A percentile compares a stretch with the other conserved stretches of the same genome.
These are phyloP conservation scores for Oreochromis aureus DNA, from an alignment of 2,113 vertebrate species.

Conservation along the genomic window DNA sequence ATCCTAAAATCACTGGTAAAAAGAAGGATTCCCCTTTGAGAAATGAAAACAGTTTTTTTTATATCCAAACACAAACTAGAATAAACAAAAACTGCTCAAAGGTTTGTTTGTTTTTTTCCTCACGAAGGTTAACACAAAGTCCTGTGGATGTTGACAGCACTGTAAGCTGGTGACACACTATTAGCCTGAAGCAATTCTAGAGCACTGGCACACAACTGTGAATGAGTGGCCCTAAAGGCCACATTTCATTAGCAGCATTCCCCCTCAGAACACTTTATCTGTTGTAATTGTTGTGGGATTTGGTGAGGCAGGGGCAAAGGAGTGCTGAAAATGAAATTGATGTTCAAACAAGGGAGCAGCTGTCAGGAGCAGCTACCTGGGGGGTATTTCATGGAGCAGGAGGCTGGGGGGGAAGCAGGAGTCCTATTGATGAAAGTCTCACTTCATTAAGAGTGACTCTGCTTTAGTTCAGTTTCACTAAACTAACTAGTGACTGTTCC, in stretches of 20 bases:
- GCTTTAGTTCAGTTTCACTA: background rate
- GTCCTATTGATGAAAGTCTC: conserved; percentile 19
- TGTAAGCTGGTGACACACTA: background rate
- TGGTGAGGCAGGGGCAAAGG: conserved; percentile 28
- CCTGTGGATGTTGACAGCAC: background rate
- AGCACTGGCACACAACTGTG: conserved; percentile 23
- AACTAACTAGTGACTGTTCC: conserved; percentile 16
- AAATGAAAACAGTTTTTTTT: background rate
- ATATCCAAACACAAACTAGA: background rate
- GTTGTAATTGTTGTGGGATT: conserved; percentile 63
- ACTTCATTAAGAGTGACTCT: conserved; percentile 20
- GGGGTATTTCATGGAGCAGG: background rate
- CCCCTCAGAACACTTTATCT: conserved; percentile 41
- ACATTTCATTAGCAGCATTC: conserved; percentile 54
- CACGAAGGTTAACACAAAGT: background rate
- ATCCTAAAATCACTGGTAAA: background rate
- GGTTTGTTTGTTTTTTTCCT: background rate
- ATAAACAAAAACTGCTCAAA: background rate
- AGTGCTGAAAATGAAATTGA: conserved; percentile 59
- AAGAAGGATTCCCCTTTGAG: background rate
- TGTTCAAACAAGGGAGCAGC: conserved; percentile 61
- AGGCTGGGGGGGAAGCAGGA: background rate
- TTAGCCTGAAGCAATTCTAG: conserved; percentile 24
- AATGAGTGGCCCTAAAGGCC: conserved; percentile 30
- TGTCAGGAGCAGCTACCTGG: conserved; percentile 47